Conservation (phyloP, 2,888 invertebrate genomes). For the Drosophila suboccidentalis region DNA sequence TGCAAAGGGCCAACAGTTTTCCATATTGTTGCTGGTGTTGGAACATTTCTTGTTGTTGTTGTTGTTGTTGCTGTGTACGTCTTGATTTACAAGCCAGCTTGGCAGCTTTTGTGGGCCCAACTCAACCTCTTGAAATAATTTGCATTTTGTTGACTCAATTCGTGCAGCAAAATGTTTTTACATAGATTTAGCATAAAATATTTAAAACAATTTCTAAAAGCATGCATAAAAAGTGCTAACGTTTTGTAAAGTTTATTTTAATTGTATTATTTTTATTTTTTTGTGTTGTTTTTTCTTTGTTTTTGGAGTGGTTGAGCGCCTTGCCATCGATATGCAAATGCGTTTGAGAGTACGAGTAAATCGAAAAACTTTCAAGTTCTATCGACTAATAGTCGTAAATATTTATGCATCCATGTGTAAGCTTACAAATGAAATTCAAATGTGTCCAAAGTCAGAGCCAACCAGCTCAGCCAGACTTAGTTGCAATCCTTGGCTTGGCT, state of each 20-base stretch:
- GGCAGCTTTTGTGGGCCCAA: constrained; percentile 38
- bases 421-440: constrained; percentile 68
- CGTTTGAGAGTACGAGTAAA: constrained; percentile 44
- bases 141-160: constrained; percentile 77
- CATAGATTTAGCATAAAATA: constrained; percentile 77
- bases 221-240: constrained; percentile 42
- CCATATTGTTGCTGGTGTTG: constrained; percentile 24
- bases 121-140: constrained; percentile 64
- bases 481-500: constrained; percentile 38
- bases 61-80: constrained; percentile 17
- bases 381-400: constrained; percentile 79
- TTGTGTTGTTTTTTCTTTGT: constrained; percentile 19
- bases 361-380: constrained; percentile 72
- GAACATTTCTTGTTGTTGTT: constrained; percentile 13
- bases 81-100: constrained; percentile 72
- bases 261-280: constrained; percentile 54
- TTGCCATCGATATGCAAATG: constrained; percentile 77
- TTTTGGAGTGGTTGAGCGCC: background rate
- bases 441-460: constrained; percentile 56
- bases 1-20: constrained; percentile 40
- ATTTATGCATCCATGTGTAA: constrained; percentile 74
- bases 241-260: constrained; percentile 72
- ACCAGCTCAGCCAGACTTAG: constrained; percentile 45
- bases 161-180: constrained; percentile 76
- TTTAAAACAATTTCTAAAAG: constrained; percentile 60